Base-by-base conservation (phyloP, 2,113 vertebrate species). In the Crotophaga sulcirostris region DNA sequence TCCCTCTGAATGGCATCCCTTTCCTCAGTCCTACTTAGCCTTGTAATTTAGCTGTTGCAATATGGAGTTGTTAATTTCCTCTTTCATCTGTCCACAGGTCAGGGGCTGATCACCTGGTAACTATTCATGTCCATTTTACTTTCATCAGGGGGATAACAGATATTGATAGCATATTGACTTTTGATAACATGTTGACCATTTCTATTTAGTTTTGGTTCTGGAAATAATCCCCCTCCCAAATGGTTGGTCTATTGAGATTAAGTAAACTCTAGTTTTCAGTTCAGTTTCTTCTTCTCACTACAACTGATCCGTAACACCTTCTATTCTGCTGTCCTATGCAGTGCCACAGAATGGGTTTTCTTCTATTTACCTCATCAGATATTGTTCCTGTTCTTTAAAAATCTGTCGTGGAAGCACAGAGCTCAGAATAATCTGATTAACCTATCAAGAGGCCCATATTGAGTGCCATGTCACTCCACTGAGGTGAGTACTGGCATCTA, bases 391-490 rank as follows among this genome's bases (percentile, higher is more conserved):
- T 73, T 70, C 45, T 89, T 87, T 66, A 75, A 78, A 82, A 87
- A 89, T 25, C 36, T 45, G 11, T 17, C 7, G 70, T 4, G 55
- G 60, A 94, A 87, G 24, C 24, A 66, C 59, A 70, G 34, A 91
- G 40, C 60, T 90, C 86, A 78, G 69, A 87, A 95, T 87, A 78
- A 94, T 90, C 81, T 78, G 74, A 87, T 84, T 87, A 87, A 70
- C 19, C 60, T 91, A 78, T 63, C 85, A 89, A 49, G 66, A 10
- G 15, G n/a, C 29, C n/a, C 55, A 74, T 77, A 19, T 23, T 84
- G 84, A 89, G 74, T 77, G 45, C n/a, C 40, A n/a, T 90, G 66
- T 20, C 60, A 31, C 44, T 82, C 62, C 63, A 8, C n/a, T 76
- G 85, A 88, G 55, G 54, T 60, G 58, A 88, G 62, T 86, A 73